Conservation (phyloP, 2,888 invertebrate species). For the Oscheius onirici region DNA sequence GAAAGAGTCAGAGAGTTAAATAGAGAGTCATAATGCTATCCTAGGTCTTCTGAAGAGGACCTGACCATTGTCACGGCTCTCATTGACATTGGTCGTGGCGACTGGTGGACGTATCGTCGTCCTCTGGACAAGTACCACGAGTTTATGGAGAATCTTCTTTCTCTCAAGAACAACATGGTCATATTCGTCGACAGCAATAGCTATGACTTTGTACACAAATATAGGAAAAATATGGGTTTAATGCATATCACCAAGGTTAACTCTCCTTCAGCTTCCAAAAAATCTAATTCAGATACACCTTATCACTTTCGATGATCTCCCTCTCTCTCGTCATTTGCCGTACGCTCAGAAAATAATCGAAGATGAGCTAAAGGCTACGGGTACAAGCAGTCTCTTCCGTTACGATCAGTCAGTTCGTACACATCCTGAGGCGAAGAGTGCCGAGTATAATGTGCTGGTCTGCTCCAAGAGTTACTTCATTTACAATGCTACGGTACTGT, state of each 20-base stretch:
- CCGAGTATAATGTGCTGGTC: conserved; percentile 72
- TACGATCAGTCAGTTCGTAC: conserved; percentile 60
- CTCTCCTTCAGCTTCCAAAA: neutral
- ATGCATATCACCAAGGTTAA: conserved; percentile 45
- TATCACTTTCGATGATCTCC: conserved; percentile 50
- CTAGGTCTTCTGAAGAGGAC: conserved; percentile 12
- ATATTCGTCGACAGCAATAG: conserved; percentile 62
- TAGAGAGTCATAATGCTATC: too few species aligned
- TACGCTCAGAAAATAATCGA: conserved; percentile 65
- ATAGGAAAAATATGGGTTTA: conserved; percentile 45
- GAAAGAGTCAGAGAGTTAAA: too few species aligned
- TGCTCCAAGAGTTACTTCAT: conserved; percentile 72
- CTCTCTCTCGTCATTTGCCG: conserved; percentile 56
- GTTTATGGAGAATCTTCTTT: conserved; percentile 66
- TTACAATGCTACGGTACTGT: conserved; percentile 66
- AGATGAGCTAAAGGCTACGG: conserved; percentile 52
- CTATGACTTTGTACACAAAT: conserved; percentile 57
- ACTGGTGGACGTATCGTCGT: conserved; percentile 70
- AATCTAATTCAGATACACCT: conserved; percentile 39
- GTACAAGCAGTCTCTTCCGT: conserved; percentile 42
- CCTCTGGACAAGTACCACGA: conserved; percentile 68
- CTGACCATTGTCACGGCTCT: conserved; percentile 71
- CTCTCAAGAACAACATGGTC: conserved; percentile 54
- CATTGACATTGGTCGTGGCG: conserved; percentile 71
- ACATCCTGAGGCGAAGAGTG: conserved; percentile 72